A percentile compares a stretch with the other conserved stretches of the same genome.
Conservation (phyloP, 2,113 vertebrate species). For the Tetrax tetrax region DNA sequence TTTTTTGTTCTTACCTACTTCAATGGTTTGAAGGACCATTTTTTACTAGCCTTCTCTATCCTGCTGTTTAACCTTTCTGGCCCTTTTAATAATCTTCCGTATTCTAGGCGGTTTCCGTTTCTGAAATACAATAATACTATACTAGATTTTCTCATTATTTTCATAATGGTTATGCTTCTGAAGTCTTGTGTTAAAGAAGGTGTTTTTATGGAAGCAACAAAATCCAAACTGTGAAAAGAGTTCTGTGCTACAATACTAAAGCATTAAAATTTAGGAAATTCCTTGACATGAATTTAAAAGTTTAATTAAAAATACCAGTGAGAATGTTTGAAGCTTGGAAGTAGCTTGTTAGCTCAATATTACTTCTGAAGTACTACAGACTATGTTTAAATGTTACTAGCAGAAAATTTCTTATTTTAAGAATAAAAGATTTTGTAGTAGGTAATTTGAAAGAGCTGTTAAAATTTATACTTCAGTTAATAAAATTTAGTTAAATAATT, state of each 20-base stretch:
- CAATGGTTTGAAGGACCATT: neutral
- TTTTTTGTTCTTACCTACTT: neutral
- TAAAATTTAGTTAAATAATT: neutral
- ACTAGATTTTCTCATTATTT: neutral
- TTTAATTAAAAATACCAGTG: neutral
- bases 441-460: neutral
- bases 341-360: neutral
- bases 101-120: neutral
- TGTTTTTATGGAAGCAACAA: neutral
- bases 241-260: neutral
- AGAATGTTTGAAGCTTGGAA: neutral
- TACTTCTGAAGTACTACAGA: neutral
- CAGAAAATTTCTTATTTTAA: neutral
- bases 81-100: neutral
- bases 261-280: neutral
- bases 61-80: slow-evolving; percentile 4
- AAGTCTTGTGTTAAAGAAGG: neutral
- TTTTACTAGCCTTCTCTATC: neutral
- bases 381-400: neutral
- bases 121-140: neutral
- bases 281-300: neutral
- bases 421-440: neutral
- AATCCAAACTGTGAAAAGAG: neutral
- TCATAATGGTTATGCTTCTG: neutral
- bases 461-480: neutral